Evolutionary conservation across 23 tunicate species (phyloP), one percentile per base, ranked within the genome.

Genomic region (Ciona savignyi): DNA sequence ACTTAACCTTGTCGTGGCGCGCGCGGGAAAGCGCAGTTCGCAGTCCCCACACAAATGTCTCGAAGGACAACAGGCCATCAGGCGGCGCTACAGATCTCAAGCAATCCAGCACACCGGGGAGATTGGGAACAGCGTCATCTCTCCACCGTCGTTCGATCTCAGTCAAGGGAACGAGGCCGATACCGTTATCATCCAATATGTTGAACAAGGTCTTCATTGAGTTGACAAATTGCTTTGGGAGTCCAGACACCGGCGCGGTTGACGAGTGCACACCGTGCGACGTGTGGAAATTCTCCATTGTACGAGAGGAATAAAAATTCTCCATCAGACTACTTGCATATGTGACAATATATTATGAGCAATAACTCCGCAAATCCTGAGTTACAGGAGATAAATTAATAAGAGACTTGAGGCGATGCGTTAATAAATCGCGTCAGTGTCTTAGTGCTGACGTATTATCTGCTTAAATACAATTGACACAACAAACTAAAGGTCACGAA

Each of bases 121-220:
- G 77, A 49, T 88, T 88, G 24, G 96, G 96, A 25, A 88, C 88
- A 9, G 96, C 87, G 66, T 88, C 88, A 66, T 82, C 88, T n/a
- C 84, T 65, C 96, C 96, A 88, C 1, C 81, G 66, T 3, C 84
- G 70, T 42, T 88, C 84, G 51, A 88, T 82, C 62, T 88, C 84
- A 15, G 78, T 56, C 32, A 88, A 49, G 19, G 88, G 83, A 0
- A 88, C 96, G 1, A 69, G 30, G 25, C 96, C 96, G 0, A 51
- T 60, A 33, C 67, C 35, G 1, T 51, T 34, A 32, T 73, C 84
- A 70, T 88, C 96, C 34, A 88, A 29, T 22, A 82, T 73, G 34
- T 88, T 73, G 66, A 82, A 88, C 23, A 88, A 73, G 20, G 83
- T 74, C 28, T 74, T 77, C 85, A 86, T 80, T 19, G 93, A 86